Percentiles rank a stretch among this genome's conserved stretches.
These are phyloP conservation scores for Eugnorisma glareosa DNA, from an alignment of 2,888 invertebrate species.

Conservation along the genomic window DNA sequence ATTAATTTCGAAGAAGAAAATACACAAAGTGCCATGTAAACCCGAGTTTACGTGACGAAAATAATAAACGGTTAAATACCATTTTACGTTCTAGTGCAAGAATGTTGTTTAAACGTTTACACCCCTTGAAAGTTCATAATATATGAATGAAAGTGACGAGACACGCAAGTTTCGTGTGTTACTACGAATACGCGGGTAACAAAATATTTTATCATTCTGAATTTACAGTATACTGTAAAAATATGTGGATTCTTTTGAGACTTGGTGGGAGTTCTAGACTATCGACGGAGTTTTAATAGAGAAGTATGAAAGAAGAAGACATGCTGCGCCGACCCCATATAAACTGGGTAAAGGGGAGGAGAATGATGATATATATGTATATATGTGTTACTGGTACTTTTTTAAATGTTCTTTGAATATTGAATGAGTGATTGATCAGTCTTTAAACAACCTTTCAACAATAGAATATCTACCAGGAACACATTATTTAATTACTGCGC, in stretches of 20 bases:
- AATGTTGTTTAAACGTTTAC: conserved; percentile 24
- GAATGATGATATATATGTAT: too few relatives aligned
- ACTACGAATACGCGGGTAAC: not conserved
- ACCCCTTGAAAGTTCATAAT: conserved; percentile 1
- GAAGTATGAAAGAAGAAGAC: too few relatives aligned
- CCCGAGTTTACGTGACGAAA: conserved; percentile 39
- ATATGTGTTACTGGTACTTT: too few relatives aligned
- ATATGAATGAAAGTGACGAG: not conserved
- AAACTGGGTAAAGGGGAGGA: too few relatives aligned
- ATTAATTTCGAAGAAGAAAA: conserved; percentile 38
- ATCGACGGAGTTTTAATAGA: not conserved
- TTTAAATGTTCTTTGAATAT: too few relatives aligned
- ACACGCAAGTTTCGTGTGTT: not conserved
- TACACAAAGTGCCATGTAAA: conserved; percentile 25
- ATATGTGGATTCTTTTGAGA: not conserved
- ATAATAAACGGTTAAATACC: conserved; percentile 34
- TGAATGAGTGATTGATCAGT: too few relatives aligned
- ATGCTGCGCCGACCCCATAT: too few relatives aligned
- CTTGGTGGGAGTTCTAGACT: not conserved
- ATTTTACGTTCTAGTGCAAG: conserved; percentile 28
- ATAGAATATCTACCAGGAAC: too few relatives aligned
- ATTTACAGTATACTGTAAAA: not conserved
- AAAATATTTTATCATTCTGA: not conserved
- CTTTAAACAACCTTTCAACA: too few relatives aligned
- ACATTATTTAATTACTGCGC: too few relatives aligned